These are phyloP conservation scores for Coelopa frigida DNA, from an alignment of 1,140 invertebrate species.

Conservation along the genomic window DNA sequence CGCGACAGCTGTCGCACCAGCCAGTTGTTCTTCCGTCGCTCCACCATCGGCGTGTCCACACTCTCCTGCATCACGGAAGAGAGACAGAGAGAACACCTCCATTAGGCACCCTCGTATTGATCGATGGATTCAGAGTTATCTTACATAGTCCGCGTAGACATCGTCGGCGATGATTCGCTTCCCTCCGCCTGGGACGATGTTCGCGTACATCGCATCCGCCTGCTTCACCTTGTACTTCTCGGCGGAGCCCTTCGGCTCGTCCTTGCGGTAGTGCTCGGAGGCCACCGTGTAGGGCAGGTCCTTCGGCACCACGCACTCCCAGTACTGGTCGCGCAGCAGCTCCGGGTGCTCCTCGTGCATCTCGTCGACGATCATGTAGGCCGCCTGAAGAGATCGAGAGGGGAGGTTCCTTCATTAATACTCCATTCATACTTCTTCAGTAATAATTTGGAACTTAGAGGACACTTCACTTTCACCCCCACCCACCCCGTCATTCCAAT, in stretches of 20 bases:
- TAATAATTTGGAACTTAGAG: too few relatives aligned
- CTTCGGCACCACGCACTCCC: conserved; percentile 84
- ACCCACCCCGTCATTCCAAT: too few relatives aligned
- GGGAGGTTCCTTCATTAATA: too few relatives aligned
- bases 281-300: conserved; percentile 80
- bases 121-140: too few relatives aligned
- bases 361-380: conserved; percentile 85
- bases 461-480: too few relatives aligned
- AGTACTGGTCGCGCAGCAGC: conserved; percentile 79
- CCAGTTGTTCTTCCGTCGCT: conserved; percentile 80
- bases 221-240: conserved; percentile 78
- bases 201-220: conserved; percentile 73
- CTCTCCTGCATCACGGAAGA: conserved; percentile 58
- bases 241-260: conserved; percentile 76
- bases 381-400: conserved; percentile 59
- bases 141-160: conserved; percentile 79
- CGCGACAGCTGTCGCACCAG: conserved; percentile 72
- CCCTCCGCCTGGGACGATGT: conserved; percentile 49
- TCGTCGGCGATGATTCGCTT: conserved; percentile 62
- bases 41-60: conserved; percentile 77
- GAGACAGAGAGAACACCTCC: background rate
- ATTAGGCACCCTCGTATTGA: too few relatives aligned
- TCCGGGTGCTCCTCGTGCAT: conserved; percentile 88
- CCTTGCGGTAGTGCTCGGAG: conserved; percentile 70
- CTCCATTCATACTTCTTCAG: too few relatives aligned